phyloP scores from a whole-genome alignment of 1,140 invertebrate genomes.

The Orchesella cincta region DNA sequence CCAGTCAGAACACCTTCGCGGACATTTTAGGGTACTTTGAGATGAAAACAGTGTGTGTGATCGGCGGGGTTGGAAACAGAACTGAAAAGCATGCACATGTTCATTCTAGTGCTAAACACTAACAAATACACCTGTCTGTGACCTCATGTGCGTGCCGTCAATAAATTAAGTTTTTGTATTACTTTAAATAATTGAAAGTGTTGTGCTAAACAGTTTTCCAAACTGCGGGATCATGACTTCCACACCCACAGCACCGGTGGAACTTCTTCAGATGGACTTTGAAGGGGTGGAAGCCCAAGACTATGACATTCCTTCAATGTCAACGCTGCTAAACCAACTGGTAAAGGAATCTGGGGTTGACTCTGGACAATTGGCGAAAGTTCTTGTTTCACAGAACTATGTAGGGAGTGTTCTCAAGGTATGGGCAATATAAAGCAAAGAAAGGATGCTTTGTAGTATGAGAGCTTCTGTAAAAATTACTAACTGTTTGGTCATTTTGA shows the following conservation, averaged over 20 bases:
- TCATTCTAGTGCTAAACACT: too few species aligned
- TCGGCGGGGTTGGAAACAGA: too few species aligned
- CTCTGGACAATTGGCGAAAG: slow-evolving; percentile 2
- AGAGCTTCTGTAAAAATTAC: not conserved
- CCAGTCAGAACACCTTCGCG: too few species aligned
- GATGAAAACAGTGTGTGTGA: too few species aligned
- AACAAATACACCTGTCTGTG: too few species aligned
- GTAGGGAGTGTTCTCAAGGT: slow-evolving; percentile 36
- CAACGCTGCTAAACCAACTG: not conserved
- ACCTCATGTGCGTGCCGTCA: too few species aligned
- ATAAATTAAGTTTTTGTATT: too few species aligned
- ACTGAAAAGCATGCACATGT: too few species aligned
- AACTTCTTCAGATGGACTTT: not conserved
- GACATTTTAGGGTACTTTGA: too few species aligned
- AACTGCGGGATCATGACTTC: not conserved
- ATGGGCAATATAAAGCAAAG: not conserved
- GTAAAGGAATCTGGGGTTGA: not conserved
- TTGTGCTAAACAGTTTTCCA: too few species aligned
- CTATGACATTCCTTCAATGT: not conserved
- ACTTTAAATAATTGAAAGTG: too few species aligned
- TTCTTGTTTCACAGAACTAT: slow-evolving; percentile 25
- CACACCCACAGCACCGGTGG: not conserved
- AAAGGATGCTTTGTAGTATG: not conserved
- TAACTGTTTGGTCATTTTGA: not conserved
- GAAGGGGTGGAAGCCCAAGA: not conserved